Evolutionary conservation across 2,888 invertebrate species (phyloP), one percentile per base, ranked within the genome.

Genomic region (Yponomeuta evonymella): DNA sequence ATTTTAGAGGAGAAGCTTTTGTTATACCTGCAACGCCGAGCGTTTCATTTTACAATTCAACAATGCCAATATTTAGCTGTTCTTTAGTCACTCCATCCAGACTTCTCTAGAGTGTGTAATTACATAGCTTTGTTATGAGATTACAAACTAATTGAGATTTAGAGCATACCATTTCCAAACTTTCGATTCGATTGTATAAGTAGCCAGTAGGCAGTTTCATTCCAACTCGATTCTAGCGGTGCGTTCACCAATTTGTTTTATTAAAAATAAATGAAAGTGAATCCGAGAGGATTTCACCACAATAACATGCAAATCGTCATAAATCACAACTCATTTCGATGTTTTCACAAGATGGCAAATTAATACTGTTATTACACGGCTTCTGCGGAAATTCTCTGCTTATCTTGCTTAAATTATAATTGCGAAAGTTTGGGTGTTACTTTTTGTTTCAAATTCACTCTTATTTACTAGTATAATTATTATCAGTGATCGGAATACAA

Each of bases 121-220:
- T 65, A 65, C 64, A 65, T 65, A 29, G 65, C 65, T 65, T 12
- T 64, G 65, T 65, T 29, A 65, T 33, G 33, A 65, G 11, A 33
- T 65, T 65, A 30, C 33, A 33, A 65, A 65, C 11, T 30, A 65
- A 29, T 65, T 65, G 29, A 65, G 65, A 65, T 65, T 33, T 65
- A 33, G 65, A 65, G 65, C 65, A 65, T 65, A 29, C 33, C 33
- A 30, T 29, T 30, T 65, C 12, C 51, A 58, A 33, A 65, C 65
- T 65, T 65, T 65, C 65, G 65, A 30, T 65, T 30, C 65, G 51
- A 58, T 58, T 58, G 51, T 58, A 58, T 58, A 58, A 58, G 51
- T 58, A 15, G 12, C 12, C 12, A 15, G 51, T 58, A 58, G 15
- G 51, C 51, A 15, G 51, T 58, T 58, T 58, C 51, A 58, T 58